Base-by-base conservation (phyloP, 1,140 invertebrate species). In the Bombus cullumanus region DNA sequence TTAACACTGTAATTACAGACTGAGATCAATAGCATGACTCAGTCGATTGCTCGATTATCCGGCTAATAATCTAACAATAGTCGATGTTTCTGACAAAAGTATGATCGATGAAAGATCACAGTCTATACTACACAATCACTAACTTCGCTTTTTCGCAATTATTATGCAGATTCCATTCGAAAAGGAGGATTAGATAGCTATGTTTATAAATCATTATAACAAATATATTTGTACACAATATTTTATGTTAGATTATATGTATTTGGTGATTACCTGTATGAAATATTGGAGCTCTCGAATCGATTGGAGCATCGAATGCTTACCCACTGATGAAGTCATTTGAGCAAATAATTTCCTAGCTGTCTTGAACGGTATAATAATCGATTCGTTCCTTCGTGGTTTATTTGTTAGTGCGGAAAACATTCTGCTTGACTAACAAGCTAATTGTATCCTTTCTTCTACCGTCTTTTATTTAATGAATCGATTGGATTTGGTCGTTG, bases 401-500 rank as follows among this genome's bases (percentile, higher is more conserved):
- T 79, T 57, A 53, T 39, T 47, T 66, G 1, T 8, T 22, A 31
- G 31, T 2, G 43, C 4, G 34, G 69, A 71, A 68, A 39, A 53
- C 9, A 57, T 69, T 34, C 57, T 37, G n/a, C 6, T 53, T 2
- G 15, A 69, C 77, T 37, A 77, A 77, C 68, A 22, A 22, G n/a
- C 41, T 28, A 59, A 85, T 85, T 59, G 77, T 22, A 25, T 80
- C 77, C 86, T 72, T 76, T 77, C 47, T 31, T 43, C n/a, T 18
- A 6, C 22, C 10, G 31, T 22, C n/a, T 31, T 87, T 73, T 34
- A n/a, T 43, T 62, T 43, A 25, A 62, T 66, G 34, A 57, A 77
- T 43, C 18, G 18, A 2, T 72, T 43, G 57, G 25, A 76, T 89
- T 89, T 88, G 86, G 83, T 6, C 18, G 43, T n/a, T n/a, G 34